Evolutionary conservation across 2,888 invertebrate species (phyloP).

Genomic region (Melolontha melolontha): DNA sequence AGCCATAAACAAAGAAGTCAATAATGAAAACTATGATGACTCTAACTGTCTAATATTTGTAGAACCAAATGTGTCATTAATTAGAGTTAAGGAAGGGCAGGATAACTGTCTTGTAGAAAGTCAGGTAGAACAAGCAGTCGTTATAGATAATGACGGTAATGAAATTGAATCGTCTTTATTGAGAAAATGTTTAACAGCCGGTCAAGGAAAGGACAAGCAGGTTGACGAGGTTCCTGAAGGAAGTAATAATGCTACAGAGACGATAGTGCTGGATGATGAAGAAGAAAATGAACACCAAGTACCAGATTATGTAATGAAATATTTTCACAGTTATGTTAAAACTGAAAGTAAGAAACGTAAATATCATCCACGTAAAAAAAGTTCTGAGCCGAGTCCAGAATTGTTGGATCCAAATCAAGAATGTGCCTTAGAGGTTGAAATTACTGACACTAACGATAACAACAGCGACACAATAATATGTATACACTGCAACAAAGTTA

Average conservation of each 20-base stretch:
- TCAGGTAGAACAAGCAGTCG: background rate
- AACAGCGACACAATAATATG: constrained; percentile 7
- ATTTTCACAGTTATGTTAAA: too few relatives aligned
- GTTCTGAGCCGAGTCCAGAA: too few relatives aligned
- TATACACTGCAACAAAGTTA: constrained; percentile 18
- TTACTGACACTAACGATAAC: background rate
- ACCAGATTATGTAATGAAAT: too few relatives aligned
- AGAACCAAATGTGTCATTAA: background rate
- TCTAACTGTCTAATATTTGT: background rate
- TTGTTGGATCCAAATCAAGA: too few relatives aligned
- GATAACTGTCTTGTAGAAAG: background rate
- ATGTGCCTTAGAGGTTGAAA: too few relatives aligned
- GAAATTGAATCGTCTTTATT: background rate
- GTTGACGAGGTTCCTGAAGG: background rate
- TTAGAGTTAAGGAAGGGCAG: background rate
- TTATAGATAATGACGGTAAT: background rate
- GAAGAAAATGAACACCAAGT: background rate
- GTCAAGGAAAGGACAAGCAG: background rate
- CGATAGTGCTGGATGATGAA: background rate
- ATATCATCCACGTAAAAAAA: too few relatives aligned
- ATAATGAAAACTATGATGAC: background rate
- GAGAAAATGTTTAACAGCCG: constrained; percentile 1
- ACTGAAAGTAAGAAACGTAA: too few relatives aligned
- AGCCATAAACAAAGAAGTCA: constrained; percentile 2
- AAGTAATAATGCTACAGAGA: background rate